A percentile compares a stretch with the other conserved stretches of the same genome.
Conservation (phyloP, 2,797 vertebrate genomes). For the Saxicola maurus region DNA sequence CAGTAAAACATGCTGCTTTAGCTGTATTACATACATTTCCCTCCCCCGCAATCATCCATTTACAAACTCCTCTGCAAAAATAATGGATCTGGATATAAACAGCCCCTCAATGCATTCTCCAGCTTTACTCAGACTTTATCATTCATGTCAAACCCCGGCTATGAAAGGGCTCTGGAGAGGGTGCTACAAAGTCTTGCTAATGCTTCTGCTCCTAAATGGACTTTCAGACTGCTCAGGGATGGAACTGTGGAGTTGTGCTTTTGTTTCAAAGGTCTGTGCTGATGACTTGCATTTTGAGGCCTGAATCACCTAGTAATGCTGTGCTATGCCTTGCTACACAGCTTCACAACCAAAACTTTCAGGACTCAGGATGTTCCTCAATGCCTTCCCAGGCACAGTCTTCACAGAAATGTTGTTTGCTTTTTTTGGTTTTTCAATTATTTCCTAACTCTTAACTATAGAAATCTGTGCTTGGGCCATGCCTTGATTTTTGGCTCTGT, state of each 20-base stretch:
- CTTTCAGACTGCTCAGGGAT: neutral
- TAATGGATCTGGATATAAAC: conserved; percentile 18
- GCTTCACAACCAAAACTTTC: neutral
- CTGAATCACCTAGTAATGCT: neutral
- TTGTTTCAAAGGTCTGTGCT: neutral
- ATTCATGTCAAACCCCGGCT: neutral
- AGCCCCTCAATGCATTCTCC: neutral
- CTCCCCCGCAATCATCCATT: conserved; percentile 36
- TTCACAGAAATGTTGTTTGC: neutral
- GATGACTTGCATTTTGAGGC: neutral
- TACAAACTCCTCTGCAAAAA: conserved; percentile 46
- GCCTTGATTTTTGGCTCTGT: neutral
- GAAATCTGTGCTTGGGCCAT: neutral
- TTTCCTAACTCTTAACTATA: neutral
- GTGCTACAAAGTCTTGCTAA: neutral
- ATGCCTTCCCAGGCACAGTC: neutral
- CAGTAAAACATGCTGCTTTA: conserved; percentile 52
- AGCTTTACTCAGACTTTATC: conserved; percentile 21
- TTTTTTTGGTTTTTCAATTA: neutral
- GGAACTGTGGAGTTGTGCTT: neutral
- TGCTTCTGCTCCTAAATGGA: neutral
- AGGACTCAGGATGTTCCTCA: neutral
- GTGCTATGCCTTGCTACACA: neutral
- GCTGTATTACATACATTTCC: conserved; percentile 35
- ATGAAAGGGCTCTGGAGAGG: neutral